These are phyloP conservation scores for Watersipora subatra DNA, from an alignment of 1,140 invertebrate species.

Conservation along the genomic window DNA sequence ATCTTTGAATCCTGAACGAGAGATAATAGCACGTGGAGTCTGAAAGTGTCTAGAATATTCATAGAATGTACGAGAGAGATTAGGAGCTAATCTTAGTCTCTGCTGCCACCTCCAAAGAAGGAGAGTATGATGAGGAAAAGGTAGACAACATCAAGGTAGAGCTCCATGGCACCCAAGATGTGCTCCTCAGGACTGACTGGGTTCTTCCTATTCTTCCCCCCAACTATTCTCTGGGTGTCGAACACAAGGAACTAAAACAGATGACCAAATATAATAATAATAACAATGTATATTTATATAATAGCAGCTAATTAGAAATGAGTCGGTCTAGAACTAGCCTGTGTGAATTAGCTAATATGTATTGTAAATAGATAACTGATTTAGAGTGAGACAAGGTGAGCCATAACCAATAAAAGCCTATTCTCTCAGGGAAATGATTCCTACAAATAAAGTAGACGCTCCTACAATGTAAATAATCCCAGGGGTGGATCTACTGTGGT, in stretches of 20 bases:
- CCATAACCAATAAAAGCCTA: too few species aligned
- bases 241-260: constrained; percentile 51
- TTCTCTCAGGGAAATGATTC: too few species aligned
- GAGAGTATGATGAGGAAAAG: constrained; percentile 52
- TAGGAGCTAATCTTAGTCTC: neutral
- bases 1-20: too few species aligned
- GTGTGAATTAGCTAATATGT: neutral
- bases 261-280: constrained; percentile 11
- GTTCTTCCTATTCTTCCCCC: constrained; percentile 46
- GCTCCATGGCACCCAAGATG: constrained; percentile 48
- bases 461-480: too few species aligned
- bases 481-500: too few species aligned
- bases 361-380: too few species aligned
- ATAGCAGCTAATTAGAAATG: neutral
- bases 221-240: constrained; percentile 56
- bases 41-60: too few species aligned
- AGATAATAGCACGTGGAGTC: too few species aligned
- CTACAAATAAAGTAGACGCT: too few species aligned
- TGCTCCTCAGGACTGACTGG: constrained; percentile 53
- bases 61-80: too few species aligned
- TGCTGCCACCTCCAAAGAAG: constrained; percentile 35
- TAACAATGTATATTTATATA: too few species aligned
- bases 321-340: neutral
- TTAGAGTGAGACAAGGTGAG: too few species aligned
- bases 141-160: constrained; percentile 52